Evolutionary conservation across 2,888 invertebrate genomes (phyloP).

Genomic region (Zygogramma bicolorata): DNA sequence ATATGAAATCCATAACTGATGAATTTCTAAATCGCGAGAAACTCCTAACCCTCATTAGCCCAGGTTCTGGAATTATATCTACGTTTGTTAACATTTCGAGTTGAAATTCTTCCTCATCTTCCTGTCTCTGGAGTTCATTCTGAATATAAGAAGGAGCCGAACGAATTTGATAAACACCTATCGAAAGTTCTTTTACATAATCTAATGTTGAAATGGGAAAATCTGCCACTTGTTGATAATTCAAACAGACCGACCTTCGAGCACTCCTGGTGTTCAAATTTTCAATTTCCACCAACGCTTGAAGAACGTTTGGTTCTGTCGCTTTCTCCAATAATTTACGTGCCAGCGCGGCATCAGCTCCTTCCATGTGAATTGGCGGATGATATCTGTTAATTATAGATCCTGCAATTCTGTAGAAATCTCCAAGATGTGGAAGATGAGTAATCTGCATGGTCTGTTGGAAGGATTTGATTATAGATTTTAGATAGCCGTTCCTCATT

Average conservation of each 20-base stretch:
- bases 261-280: constrained; percentile 6
- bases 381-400: constrained; percentile 2
- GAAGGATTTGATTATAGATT: too few species aligned
- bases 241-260: background rate
- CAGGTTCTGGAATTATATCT: background rate
- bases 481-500: too few species aligned
- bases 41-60: background rate
- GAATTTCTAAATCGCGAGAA: background rate
- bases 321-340: too few species aligned
- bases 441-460: too few species aligned
- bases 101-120: constrained; percentile 3
- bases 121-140: constrained; percentile 3
- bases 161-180: background rate
- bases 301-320: background rate
- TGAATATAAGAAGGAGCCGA: constrained; percentile 2
- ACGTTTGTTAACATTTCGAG: background rate
- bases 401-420: constrained; percentile 7
- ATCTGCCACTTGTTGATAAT: too few species aligned
- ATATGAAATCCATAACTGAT: too few species aligned
- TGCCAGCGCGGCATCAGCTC: background rate
- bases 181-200: background rate
- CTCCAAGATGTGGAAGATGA: too few species aligned
- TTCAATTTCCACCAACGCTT: constrained; percentile 20
- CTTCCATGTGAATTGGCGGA: too few species aligned
- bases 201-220: background rate